Conservation (phyloP, 1,140 invertebrate genomes). For the Zaprionus lachaisei region DNA sequence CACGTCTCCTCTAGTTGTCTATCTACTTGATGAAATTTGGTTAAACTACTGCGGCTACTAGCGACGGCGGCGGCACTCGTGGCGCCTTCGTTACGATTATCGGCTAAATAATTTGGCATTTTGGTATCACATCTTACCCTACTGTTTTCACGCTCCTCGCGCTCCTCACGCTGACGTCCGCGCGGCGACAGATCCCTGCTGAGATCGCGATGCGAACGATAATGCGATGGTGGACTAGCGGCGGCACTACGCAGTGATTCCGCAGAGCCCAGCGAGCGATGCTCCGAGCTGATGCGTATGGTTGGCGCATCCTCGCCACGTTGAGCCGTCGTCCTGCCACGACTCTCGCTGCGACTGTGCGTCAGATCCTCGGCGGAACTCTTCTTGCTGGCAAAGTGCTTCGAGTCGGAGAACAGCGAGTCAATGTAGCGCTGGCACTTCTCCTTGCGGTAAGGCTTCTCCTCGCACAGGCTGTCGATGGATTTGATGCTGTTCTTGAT, state of each 20-base stretch:
- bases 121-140: constrained; percentile 84
- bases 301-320: constrained; percentile 54
- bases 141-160: constrained; percentile 77
- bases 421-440: constrained; percentile 82
- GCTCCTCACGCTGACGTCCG: constrained; percentile 48
- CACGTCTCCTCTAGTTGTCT: constrained; percentile 83
- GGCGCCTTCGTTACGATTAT: constrained; percentile 71
- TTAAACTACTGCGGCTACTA: constrained; percentile 81
- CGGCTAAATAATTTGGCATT: constrained; percentile 83
- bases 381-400: constrained; percentile 71
- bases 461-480: constrained; percentile 80
- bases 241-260: constrained; percentile 70
- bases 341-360: constrained; percentile 67
- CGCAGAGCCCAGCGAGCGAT: constrained; percentile 68
- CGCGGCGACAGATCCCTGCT: constrained; percentile 74
- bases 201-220: constrained; percentile 76
- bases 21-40: constrained; percentile 84
- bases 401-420: constrained; percentile 73
- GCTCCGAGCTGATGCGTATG: constrained; percentile 75
- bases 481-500: constrained; percentile 84
- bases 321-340: constrained; percentile 38
- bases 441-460: constrained; percentile 80
- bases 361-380: constrained; percentile 67
- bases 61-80: constrained; percentile 61
- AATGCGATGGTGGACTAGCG: constrained; percentile 56